Evolutionary conservation across 35 echinoderm and acorn worm species (phyloP), one percentile per base, ranked within the genome.

Genomic region (Heliocidaris tuberculata): DNA sequence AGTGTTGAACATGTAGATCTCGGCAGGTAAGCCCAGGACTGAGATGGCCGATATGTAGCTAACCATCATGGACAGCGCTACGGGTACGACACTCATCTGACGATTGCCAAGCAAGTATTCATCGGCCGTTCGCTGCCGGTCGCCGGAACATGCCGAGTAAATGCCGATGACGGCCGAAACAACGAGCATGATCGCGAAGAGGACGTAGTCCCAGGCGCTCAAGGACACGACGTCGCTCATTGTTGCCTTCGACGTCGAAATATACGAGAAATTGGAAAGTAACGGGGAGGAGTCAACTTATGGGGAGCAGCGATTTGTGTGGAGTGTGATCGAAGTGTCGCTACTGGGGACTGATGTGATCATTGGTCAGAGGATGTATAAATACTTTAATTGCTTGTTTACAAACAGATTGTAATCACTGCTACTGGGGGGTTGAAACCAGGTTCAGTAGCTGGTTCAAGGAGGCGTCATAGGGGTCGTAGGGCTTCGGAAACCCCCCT

Each of bases 21-120:
- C 96, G 90, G 96, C 90, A 3, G 96, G 94, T 85, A 94, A 95
- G 15, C 96, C 96, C 16, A 97, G 60, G 0, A 97, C 96, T 0
- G 96, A 95, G 7, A 97, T 94, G 31, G 96, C 96, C 15, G 96
- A 97, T 89, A 97, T 94, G 32, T 95, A 97, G 48, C 96, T 97
- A 9, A 95, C 96, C 30, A 97, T 95, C 31, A 97, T 71, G 2
- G 96, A 97, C 48, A 97, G 86, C 0, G 96, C 94, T 7, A 97
- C 96, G 4, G 96, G 96, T 6, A 97, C 31, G n/a, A 95, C 70
- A 59, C 86, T 88, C 96, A 97, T 97, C 29, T 90, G 59, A 8
- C 96, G 90, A 49, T 97, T 94, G 13, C 94, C 96, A 29, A 97
- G 56, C 16, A 97, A 71, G 32, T 95, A 97, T 30, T 97, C 96